These are phyloP conservation scores for Ariopsis seemanni DNA, from an alignment of 2,113 vertebrate species.

Conservation along the genomic window DNA sequence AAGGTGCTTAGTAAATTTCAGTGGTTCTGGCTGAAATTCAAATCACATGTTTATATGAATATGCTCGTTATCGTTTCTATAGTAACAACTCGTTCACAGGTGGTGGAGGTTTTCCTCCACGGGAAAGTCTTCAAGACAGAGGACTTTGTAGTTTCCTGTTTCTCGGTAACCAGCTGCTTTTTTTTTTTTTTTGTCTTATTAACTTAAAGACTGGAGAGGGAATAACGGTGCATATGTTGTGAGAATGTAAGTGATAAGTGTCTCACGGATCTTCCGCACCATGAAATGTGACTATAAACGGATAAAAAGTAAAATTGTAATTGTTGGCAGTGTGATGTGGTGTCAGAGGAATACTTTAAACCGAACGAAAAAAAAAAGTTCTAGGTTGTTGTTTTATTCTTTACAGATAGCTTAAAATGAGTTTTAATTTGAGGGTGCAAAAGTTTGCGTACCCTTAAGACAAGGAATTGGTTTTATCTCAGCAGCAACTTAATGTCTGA, in stretches of 20 bases:
- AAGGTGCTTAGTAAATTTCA: neutral
- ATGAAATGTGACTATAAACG: neutral
- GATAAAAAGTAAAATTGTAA: neutral
- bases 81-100: neutral
- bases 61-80: neutral
- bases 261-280: neutral
- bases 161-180: neutral
- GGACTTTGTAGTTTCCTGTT: no score
- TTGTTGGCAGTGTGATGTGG: neutral
- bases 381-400: neutral
- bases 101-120: neutral
- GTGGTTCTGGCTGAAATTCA: neutral
- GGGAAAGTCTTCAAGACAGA: neutral
- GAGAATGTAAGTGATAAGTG: neutral
- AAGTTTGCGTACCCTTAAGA: neutral
- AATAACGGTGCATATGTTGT: neutral
- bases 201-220: no score
- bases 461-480: neutral
- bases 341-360: no score
- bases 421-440: neutral
- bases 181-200: no score
- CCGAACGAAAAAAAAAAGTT: no score
- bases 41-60: no score
- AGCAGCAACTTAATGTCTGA: neutral
- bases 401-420: neutral